Evolutionary conservation across 2,888 invertebrate genomes (phyloP), one percentile per base, ranked within the genome.

Genomic region (Zygogramma bicolorata): DNA sequence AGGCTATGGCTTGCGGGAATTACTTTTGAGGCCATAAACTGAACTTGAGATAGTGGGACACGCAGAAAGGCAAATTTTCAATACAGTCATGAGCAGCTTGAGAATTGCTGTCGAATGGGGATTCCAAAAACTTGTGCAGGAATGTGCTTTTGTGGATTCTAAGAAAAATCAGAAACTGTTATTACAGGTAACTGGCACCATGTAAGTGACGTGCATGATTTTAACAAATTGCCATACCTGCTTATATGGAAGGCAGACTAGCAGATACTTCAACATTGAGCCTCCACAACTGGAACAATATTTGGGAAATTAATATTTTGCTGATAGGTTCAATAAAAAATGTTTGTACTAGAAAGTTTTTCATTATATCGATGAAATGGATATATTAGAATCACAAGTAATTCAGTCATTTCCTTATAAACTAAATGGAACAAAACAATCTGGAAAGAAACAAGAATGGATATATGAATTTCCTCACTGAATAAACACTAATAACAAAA

Each of bases 61-160:
- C 8, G 38, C 61, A 38, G 18, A 53, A 65, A 7, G 65, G 18
- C 65, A 65, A 66, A 40, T n/a, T n/a, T n/a, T n/a, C n/a, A n/a
- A n/a, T n/a, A n/a, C n/a, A n/a, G n/a, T n/a, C n/a, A n/a, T n/a
- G n/a, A n/a, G n/a, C n/a, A n/a, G n/a, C n/a, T n/a, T n/a, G n/a
- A n/a, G n/a, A n/a, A n/a, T n/a, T n/a, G n/a, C n/a, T n/a, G n/a
- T n/a, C n/a, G n/a, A n/a, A n/a, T n/a, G n/a, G n/a, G n/a, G n/a
- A n/a, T n/a, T 66, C 27, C 58, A 58, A 38, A 66, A 66, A 58
- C 38, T 66, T 10, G n/a, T 66, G 8, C 34, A 40, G 13, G 58
- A 66, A 38, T 66, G 58, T 66, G 59, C 59, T 58, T 66, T 66
- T 59, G 40, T 58, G 10, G n/a, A n/a, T n/a, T n/a, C n/a, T n/a